A percentile compares a stretch with the other conserved stretches of the same genome.
Conservation (phyloP, 2,113 vertebrate species). For the Neofelis nebulosa region DNA sequence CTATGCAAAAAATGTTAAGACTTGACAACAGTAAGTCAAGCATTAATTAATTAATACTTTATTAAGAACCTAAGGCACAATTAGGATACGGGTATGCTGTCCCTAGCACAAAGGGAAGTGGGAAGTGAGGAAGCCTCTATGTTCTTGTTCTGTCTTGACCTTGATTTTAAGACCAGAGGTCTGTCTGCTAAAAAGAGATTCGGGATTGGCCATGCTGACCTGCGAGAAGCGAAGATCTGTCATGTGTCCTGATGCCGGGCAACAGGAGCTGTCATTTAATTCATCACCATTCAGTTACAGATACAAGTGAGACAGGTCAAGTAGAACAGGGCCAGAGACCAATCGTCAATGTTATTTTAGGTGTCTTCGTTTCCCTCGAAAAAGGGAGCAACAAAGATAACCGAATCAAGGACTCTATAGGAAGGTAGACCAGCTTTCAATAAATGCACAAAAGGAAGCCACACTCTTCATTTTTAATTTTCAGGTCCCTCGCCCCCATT, state of each 20-base stretch:
- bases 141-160: neutral
- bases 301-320: neutral
- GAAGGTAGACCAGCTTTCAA: neutral
- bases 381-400: neutral
- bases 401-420: neutral
- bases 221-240: neutral
- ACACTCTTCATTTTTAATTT: neutral
- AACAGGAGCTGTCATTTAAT: neutral
- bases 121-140: neutral
- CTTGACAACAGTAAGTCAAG: neutral
- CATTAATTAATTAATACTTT: neutral
- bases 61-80: neutral
- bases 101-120: neutral
- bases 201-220: neutral
- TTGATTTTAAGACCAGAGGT: neutral
- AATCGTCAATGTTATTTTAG: neutral
- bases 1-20: conserved; percentile 11
- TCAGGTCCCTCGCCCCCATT: neutral
- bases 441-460: neutral
- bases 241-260: neutral
- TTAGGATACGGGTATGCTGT: neutral
- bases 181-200: neutral
- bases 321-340: neutral
- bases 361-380: neutral
- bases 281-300: neutral